Base-by-base conservation (phyloP, 2,113 vertebrate genomes). In the Rhabdornis inornatus region DNA sequence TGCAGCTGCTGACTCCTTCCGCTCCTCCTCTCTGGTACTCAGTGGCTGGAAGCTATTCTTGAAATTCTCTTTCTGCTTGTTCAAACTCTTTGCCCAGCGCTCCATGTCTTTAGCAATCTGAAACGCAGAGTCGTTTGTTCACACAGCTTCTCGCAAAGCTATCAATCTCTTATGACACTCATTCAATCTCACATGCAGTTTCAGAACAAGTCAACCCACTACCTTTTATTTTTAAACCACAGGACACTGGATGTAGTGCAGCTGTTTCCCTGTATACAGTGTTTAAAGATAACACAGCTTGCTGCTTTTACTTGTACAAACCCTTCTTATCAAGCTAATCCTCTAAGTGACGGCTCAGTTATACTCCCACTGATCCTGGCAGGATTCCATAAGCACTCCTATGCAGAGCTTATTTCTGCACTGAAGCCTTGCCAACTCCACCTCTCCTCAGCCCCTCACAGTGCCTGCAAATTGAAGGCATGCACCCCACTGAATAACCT, bases 51-150 rank as follows among this genome's bases (percentile, higher is more conserved):
- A 99, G 97, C 99, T 99, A 44, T 99, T 98, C 88, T 97, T 99
- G 97, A 99, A 99, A 94, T 99, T 99, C 92, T 99, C 99, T 77
- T 99, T 99, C 96, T 99, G 99, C 84, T 99, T 99, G 96, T 99
- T 99, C 72, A 99, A 97, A 93, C 99, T 99, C 98, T 99, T 99
- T 68, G 99, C 99, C 99, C 99, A 99, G n/a, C 99, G 98, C 74
- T 99, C 99, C 99, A 99, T 99, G 95, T 99, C 99, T 97, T 99
- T 99, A 78, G 99, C 99, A 57, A 99, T 99, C 99, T 99, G 97
- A 81, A 64, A 93, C 9, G 31, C 76, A 95, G 59, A 91, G 60
- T 13, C 15, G 17, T 74, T 95, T 72, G 79, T 30, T 92, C 57
- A 83, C 25, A 77, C 25, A 91, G 45, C 56, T 94, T 57, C 56